Evolutionary conservation across 2,888 invertebrate genomes (phyloP), one percentile per base, ranked within the genome.

Genomic region (Parnassius orleans): DNA sequence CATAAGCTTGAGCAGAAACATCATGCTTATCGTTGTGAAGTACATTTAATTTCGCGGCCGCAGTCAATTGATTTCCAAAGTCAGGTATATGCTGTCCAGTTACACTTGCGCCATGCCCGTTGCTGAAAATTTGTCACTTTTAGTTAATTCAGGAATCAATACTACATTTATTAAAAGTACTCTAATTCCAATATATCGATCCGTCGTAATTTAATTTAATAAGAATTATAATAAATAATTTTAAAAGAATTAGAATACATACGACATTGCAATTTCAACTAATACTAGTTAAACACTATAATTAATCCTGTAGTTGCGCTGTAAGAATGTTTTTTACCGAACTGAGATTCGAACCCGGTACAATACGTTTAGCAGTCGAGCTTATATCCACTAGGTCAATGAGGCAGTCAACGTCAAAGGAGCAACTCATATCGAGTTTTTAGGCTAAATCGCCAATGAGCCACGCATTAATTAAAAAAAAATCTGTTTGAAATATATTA

Each of bases 41-140:
- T 15, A 83, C 60, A 57, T 76, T 80, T 10, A 24, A 51, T n/a
- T 71, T 71, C 2, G 72, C 81, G 2, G 80, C 74, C 1, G 74
- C 83, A 0, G 81, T 79, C 47, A 82, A 60, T 68, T 77, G 79
- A 63, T 76, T 52, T 3, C 75, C 81, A 54, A 78, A 74, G 50
- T 67, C 67, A 0, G 81, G 77, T 10, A 79, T 69, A 46, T 73
- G 74, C n/a, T 70, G 75, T n/a, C 77, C 77, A 14, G 75, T 73
- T 3, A 81, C 55, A 33, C 70, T 70, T 0, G 74, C 64, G 0
- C 75, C 72, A 51, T 78, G 76, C 11, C 79, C 76, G 15, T 78
- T 68, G 15, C 78, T 75, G 66, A 24, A 68, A 67, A 53, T 48
- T 14, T 14, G n/a, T 3, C 5, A 7, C 5, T 5, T 33, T 33